These are phyloP conservation scores for Yoshiicerus persimilis DNA, from an alignment of 1,140 invertebrate genomes.

Conservation along the genomic window DNA sequence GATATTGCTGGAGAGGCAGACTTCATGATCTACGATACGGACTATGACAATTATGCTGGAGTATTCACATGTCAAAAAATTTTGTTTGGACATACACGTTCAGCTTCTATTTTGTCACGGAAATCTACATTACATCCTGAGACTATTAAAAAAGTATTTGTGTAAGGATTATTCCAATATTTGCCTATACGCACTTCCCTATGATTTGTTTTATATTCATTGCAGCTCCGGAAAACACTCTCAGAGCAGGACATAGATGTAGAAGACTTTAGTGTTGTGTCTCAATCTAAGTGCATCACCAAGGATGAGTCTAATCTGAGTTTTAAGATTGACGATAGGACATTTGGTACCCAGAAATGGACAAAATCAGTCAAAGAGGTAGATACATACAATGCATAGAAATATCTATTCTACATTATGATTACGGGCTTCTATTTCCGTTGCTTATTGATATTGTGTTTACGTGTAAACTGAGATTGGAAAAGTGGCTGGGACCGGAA, in stretches of 20 bases:
- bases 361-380: neutral
- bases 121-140: conserved; percentile 67
- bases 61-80: conserved; percentile 79
- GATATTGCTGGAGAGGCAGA: conserved; percentile 72
- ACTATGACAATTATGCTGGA: conserved; percentile 72
- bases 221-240: conserved; percentile 65
- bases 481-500: conserved; percentile 33
- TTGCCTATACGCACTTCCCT: no score
- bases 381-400: neutral
- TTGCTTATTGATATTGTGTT: neutral
- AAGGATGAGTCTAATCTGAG: conserved; percentile 63
- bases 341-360: conserved; percentile 61
- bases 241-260: conserved; percentile 67
- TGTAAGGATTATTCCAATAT: no score
- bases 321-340: conserved; percentile 71
- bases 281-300: conserved; percentile 65
- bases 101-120: conserved; percentile 75
- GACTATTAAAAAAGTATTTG: no score
- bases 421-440: no score
- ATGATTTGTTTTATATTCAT: neutral
- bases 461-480: conserved; percentile 43
- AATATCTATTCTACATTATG: neutral
- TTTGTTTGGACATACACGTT: conserved; percentile 69
- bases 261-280: conserved; percentile 71
- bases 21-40: conserved; percentile 72